Conservation (phyloP, 2,888 invertebrate species). For the Drosophila macrospina region DNA sequence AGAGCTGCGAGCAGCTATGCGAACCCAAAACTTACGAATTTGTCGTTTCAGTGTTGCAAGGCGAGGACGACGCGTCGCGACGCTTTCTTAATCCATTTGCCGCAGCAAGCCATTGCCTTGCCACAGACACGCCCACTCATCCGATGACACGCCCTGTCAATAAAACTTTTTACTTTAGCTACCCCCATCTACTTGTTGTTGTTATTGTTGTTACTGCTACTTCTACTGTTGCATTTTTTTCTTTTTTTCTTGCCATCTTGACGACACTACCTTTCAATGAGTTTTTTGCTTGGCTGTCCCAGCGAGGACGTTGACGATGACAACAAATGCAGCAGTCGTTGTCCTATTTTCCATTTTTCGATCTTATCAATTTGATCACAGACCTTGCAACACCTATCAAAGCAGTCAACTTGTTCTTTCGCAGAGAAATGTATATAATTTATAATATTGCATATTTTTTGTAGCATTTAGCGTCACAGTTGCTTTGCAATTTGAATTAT, state of each 20-base stretch:
- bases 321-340: slow-evolving; percentile 16
- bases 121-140: slow-evolving; percentile 26
- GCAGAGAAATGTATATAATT: neutral
- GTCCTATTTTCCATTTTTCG: slow-evolving; percentile 1
- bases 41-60: slow-evolving; percentile 51
- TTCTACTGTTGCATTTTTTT: slow-evolving; percentile 22
- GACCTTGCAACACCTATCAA: slow-evolving; percentile 2
- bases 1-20: slow-evolving; percentile 9
- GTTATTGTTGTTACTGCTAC: slow-evolving; percentile 10
- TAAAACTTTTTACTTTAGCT: slow-evolving; percentile 44
- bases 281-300: slow-evolving; percentile 34
- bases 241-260: slow-evolving; percentile 22
- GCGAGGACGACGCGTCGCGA: too few relatives aligned
- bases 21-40: slow-evolving; percentile 63
- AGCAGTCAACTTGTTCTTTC: neutral
- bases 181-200: slow-evolving; percentile 4
- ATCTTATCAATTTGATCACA: slow-evolving; percentile 5
- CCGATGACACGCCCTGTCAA: slow-evolving; percentile 41
- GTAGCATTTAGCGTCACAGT: too few relatives aligned
- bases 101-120: slow-evolving; percentile 19
- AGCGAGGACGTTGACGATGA: slow-evolving; percentile 22
- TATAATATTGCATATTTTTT: neutral
- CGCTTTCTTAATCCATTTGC: slow-evolving; percentile 58
- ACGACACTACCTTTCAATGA: slow-evolving; percentile 44
- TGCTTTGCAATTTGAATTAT: too few relatives aligned